These are phyloP conservation scores for Albula glossodonta DNA, from an alignment of 2,113 vertebrate species.

Conservation along the genomic window DNA sequence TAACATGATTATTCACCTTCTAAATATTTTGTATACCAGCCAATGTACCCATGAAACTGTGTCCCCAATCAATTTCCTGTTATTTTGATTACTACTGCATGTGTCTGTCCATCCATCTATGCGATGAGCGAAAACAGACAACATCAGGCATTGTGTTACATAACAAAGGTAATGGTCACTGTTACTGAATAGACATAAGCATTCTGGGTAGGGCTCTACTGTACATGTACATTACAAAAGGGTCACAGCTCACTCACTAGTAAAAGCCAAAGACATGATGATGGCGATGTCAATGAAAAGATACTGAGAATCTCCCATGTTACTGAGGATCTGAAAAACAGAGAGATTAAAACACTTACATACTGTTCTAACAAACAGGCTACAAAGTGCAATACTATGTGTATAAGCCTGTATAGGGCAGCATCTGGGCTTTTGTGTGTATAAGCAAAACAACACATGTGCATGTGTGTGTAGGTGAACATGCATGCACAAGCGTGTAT, in stretches of 20 bases:
- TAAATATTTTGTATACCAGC: neutral
- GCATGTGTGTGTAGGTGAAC: neutral
- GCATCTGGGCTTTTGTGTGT: neutral
- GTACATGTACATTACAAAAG: neutral
- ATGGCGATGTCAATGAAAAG: conserved; percentile 47
- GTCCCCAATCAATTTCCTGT: neutral
- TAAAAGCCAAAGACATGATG: conserved; percentile 43
- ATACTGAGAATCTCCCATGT: conserved; percentile 45
- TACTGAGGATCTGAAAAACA: conserved; percentile 37
- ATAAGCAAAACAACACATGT: neutral
- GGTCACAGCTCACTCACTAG: conserved; percentile 35
- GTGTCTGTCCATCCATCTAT: neutral
- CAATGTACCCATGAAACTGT: too few species aligned
- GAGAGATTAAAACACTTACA: neutral
- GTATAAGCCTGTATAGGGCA: neutral
- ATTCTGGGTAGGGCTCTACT: neutral
- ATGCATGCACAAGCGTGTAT: neutral
- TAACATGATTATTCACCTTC: neutral
- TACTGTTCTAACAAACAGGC: neutral
- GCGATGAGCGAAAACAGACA: neutral
- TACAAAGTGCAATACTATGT: neutral
- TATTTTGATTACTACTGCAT: neutral
- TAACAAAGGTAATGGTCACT: neutral
- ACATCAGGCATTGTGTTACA: neutral
- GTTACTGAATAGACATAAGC: neutral